These are phyloP conservation scores for Sinosuthora webbiana DNA, from an alignment of 2,113 vertebrate genomes.

Conservation along the genomic window DNA sequence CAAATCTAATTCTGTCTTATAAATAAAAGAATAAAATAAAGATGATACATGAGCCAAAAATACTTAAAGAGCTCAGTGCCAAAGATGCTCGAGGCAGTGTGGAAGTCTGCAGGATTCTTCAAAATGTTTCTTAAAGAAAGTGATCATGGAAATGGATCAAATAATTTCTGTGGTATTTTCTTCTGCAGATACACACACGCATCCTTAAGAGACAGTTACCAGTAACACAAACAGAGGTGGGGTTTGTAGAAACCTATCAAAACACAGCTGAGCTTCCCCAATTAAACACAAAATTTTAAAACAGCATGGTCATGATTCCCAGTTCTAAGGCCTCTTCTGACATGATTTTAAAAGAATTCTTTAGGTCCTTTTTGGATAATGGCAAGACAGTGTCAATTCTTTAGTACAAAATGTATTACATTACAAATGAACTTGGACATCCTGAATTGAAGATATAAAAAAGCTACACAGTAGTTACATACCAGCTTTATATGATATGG, in stretches of 20 bases:
- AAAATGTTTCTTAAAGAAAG: not conserved
- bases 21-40: constrained; percentile 40
- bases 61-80: not conserved
- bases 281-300: not conserved
- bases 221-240: not conserved
- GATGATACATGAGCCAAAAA: not conserved
- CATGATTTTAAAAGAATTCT: not conserved
- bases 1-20: constrained; percentile 36
- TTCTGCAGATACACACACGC: not conserved
- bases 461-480: constrained; percentile 48
- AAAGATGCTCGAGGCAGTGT: not conserved
- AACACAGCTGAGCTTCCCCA: not conserved
- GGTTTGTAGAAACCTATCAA: not conserved
- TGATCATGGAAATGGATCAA: not conserved
- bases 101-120: not conserved
- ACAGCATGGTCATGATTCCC: not conserved
- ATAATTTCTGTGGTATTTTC: not conserved
- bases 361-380: not conserved
- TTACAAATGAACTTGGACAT: not conserved
- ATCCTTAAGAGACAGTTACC: not conserved
- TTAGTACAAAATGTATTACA: not conserved
- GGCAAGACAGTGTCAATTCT: not conserved
- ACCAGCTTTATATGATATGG: constrained; percentile 98
- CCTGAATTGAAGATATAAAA: not conserved
- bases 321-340: not conserved